A percentile compares a stretch with the other conserved stretches of the same genome.
phyloP scores from a whole-genome alignment of 2,113 vertebrate genomes.

The Sander vitreus region DNA sequence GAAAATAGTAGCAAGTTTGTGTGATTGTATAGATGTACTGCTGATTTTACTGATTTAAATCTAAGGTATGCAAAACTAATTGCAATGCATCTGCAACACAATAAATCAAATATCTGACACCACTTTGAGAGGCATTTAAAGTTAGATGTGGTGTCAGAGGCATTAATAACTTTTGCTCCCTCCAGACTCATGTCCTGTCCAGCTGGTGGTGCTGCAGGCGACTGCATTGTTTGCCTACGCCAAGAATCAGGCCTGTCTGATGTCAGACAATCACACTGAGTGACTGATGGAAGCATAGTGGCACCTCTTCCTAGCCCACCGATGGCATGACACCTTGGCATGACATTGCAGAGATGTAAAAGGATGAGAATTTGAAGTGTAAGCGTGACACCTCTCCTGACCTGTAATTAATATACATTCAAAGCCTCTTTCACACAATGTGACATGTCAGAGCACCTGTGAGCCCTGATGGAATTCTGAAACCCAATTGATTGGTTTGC shows the following conservation, averaged over 20 bases:
- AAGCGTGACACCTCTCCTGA: constrained; percentile 25
- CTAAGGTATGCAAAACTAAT: background rate
- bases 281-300: constrained; percentile 10
- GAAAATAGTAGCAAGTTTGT: background rate
- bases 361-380: background rate
- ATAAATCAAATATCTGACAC: background rate
- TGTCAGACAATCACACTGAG: constrained; percentile 6
- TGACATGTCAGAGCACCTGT: constrained; percentile 59
- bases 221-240: background rate
- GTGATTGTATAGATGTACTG: too few species aligned
- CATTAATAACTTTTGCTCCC: background rate
- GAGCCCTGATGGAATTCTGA: constrained; percentile 48
- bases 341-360: constrained; percentile 25
- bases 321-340: constrained; percentile 21
- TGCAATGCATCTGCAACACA: background rate
- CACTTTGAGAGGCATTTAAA: background rate
- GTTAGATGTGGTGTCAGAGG: background rate
- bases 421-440: constrained; percentile 15
- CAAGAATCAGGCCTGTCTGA: background rate
- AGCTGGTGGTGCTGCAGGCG: constrained; percentile 27
- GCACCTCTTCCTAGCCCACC: background rate
- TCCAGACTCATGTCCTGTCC: background rate
- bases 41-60: background rate
- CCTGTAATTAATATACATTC: constrained; percentile 64
- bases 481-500: constrained; percentile 65